Conservation (phyloP, 2,888 invertebrate species). For the Sicus ferrugineus region DNA sequence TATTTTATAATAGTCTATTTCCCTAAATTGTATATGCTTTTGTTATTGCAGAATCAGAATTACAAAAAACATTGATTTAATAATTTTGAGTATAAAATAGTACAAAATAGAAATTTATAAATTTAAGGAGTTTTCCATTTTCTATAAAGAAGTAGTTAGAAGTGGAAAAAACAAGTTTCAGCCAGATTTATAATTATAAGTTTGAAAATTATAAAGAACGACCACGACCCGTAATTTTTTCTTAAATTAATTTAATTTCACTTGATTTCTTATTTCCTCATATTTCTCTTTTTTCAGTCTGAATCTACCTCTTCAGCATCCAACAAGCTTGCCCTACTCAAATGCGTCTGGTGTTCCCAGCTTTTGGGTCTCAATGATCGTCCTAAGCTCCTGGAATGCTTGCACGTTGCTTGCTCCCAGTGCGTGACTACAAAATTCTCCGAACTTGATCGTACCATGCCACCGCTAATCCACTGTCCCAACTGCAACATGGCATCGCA, state of each 20-base stretch:
- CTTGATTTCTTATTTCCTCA: background rate
- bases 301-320: constrained; percentile 61
- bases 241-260: background rate
- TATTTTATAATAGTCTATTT: too few relatives aligned
- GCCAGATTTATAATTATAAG: too few relatives aligned
- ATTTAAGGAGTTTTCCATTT: too few relatives aligned
- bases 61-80: too few relatives aligned
- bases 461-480: constrained; percentile 69
- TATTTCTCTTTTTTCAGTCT: constrained; percentile 46
- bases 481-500: constrained; percentile 78
- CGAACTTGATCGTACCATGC: constrained; percentile 62
- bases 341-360: constrained; percentile 69
- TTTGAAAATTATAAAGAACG: too few relatives aligned
- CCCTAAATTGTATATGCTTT: too few relatives aligned
- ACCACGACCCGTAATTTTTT: background rate
- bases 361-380: constrained; percentile 68
- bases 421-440: constrained; percentile 76
- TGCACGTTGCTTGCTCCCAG: constrained; percentile 83
- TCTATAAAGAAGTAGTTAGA: too few relatives aligned
- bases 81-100: too few relatives aligned
- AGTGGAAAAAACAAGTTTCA: too few relatives aligned
- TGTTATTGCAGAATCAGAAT: too few relatives aligned
- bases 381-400: constrained; percentile 86
- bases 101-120: too few relatives aligned
- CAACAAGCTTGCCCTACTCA: constrained; percentile 59